Base-by-base conservation (phyloP, 2,797 vertebrate genomes). In the Glossophaga mutica region DNA sequence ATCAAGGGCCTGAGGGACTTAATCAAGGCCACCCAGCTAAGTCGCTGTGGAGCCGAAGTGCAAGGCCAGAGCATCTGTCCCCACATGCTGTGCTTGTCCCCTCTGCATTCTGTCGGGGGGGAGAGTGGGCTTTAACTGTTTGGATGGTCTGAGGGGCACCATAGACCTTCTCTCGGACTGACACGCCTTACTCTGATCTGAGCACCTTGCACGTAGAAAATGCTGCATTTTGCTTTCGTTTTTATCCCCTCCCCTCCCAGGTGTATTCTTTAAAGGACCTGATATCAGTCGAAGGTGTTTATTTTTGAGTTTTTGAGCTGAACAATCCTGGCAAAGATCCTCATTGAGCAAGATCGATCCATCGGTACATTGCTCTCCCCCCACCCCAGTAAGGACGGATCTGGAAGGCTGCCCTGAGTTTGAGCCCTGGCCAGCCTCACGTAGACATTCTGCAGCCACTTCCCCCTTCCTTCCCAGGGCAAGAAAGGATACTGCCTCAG, bases 221-320 rank as follows among this genome's bases (percentile, higher is more conserved):
- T 9, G 32, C 88, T 78, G 37, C 6, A 24, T 37, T 88, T 70
- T 37, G 37, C 39, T 24, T 39, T 77, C 26, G 10, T 26, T 29
- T 62, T 48, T 44, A 16, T 19, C 10, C 26, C n/a, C 11, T 2
- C 4, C 10, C 7, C 2, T 10, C 0, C 26, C 0, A 1, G 44
- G 42, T 48, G 67, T 83, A n/a, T 57, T 29, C n/a, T 44, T 50
- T 2, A 78, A 16, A 55, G 57, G 74, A 39, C 46, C 42, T 81
- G 73, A 24, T 93, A 32, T 70, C 9, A 15, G 10, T 74, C 12
- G 44, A 68, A 78, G 7, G 44, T 50, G 26, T 92, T 68, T 81
- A 46, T 26, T 70, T 82, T 91, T 86, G 85, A 85, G 42, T 22
- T 70, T 82, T 92, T 87, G 85, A 78, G 44, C 57, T 85, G 3